These are phyloP conservation scores for Mesochorus sp. DNA, from an alignment of 2,888 invertebrate genomes.

Conservation along the genomic window DNA sequence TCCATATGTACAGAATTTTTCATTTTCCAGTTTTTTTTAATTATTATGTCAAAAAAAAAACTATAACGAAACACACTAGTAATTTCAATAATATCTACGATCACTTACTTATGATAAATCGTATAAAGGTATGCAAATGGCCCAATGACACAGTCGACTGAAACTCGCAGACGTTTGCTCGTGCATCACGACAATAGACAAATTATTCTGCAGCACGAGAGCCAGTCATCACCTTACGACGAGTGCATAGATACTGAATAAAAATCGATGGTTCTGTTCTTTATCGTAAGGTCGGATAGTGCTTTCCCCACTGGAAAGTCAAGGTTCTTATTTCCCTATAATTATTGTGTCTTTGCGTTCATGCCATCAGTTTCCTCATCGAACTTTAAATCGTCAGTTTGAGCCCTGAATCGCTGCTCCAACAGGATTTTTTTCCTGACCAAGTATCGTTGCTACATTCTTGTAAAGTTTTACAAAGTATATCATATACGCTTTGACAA, in stretches of 20 bases:
- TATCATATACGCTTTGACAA: background rate
- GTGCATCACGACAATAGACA: background rate
- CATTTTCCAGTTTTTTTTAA: no score
- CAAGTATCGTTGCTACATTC: background rate
- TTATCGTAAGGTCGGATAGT: no score
- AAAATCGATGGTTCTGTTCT: slow-evolving; percentile 6
- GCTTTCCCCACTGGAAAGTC: background rate
- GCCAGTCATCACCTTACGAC: background rate
- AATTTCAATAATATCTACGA: no score
- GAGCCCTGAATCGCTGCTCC: background rate
- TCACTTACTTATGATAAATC: no score
- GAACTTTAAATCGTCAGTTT: no score
- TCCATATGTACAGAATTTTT: no score
- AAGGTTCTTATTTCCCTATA: background rate
- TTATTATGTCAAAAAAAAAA: no score
- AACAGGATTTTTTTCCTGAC: background rate
- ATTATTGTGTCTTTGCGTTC: background rate
- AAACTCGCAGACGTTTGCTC: background rate
- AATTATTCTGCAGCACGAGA: background rate
- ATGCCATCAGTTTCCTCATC: no score
- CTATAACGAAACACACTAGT: no score
- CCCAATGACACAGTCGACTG: no score
- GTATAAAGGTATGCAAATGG: no score
- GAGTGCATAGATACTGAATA: background rate
- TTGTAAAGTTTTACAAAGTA: background rate